These are phyloP conservation scores for Scaptomyza flava DNA, from an alignment of 2,888 invertebrate species.

Conservation along the genomic window DNA sequence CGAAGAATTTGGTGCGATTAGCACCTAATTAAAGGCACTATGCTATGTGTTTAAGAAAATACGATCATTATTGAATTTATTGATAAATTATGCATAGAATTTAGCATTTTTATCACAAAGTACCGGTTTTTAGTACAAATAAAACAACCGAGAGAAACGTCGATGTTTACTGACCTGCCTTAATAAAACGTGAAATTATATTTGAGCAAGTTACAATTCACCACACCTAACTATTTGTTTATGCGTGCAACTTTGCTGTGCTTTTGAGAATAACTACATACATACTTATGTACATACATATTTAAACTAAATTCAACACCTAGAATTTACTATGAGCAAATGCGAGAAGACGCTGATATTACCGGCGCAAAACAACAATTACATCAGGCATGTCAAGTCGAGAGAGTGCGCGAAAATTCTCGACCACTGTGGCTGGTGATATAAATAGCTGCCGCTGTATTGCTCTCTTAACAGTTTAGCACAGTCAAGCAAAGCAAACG, in stretches of 20 bases:
- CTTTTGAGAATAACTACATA: too few species aligned
- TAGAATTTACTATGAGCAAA: conserved; percentile 16
- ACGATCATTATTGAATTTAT: not conserved
- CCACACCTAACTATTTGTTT: not conserved
- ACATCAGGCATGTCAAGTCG: conserved; percentile 51
- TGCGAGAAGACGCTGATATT: conserved; percentile 8
- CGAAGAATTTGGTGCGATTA: not conserved
- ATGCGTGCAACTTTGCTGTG: not conserved
- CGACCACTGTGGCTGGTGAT: conserved; percentile 6
- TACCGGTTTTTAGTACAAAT: not conserved
- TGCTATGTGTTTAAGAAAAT: not conserved
- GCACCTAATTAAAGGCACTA: not conserved
- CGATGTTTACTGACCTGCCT: not conserved
- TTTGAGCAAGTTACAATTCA: not conserved
- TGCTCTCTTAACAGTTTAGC: conserved; percentile 33
- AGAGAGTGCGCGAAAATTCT: conserved; percentile 55
- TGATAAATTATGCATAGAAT: not conserved
- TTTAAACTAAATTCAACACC: not conserved
- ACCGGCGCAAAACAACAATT: conserved; percentile 29
- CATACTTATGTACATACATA: too few species aligned
- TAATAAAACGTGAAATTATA: not conserved
- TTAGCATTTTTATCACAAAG: not conserved
- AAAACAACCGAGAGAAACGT: not conserved
- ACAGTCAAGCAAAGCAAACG: conserved; percentile 12
- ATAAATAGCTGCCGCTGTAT: conserved; percentile 54